phyloP scores from a whole-genome alignment of 2,888 invertebrate genomes.

The Cryptus viduatorius region DNA sequence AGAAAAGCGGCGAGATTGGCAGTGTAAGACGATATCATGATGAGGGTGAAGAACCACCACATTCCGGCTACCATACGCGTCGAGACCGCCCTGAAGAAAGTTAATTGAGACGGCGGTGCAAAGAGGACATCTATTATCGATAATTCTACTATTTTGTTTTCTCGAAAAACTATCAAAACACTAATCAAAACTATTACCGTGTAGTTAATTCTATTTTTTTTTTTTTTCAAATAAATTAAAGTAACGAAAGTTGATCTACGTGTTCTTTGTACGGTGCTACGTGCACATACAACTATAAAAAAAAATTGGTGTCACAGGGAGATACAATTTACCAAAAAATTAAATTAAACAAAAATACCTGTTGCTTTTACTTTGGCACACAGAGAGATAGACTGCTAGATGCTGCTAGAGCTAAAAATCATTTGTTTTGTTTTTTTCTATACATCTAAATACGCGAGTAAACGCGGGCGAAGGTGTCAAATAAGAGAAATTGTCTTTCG shows the following conservation, averaged over 20 bases:
- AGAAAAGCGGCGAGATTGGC: conserved; percentile 97
- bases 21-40: conserved; percentile 97
- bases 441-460: conserved; percentile 21
- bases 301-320: conserved; percentile 6
- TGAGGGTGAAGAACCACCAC: conserved; percentile 97
- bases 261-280: conserved; percentile 27
- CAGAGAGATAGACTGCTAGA: conserved; percentile 31
- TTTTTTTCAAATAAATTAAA: conserved; percentile 12
- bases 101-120: conserved; percentile 38
- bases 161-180: background rate
- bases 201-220: background rate
- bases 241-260: background rate
- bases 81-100: conserved; percentile 90
- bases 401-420: conserved; percentile 17
- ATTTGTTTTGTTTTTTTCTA: background rate
- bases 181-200: background rate
- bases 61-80: conserved; percentile 95
- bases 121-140: conserved; percentile 33
- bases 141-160: conserved; percentile 7
- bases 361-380: conserved; percentile 28
- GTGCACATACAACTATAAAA: conserved; percentile 27
- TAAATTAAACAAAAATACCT: conserved; percentile 21
- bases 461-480: conserved; percentile 31
- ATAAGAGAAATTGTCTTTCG: conserved; percentile 41
- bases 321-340: conserved; percentile 10